These are phyloP conservation scores for Ridgeia piscesae DNA, from an alignment of 1,140 invertebrate species.

Conservation along the genomic window DNA sequence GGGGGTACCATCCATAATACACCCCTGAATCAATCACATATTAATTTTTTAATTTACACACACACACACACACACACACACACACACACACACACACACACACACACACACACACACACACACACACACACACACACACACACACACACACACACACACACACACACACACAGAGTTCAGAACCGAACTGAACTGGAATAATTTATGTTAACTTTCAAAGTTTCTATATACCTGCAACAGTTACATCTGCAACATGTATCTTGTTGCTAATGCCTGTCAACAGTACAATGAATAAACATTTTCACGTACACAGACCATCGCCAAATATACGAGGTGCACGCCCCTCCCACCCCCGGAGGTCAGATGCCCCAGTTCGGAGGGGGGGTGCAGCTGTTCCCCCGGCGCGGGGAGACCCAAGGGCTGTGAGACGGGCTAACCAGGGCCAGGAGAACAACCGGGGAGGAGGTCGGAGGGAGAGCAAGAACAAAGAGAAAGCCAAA, in stretches of 20 bases:
- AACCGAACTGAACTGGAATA: too few species aligned
- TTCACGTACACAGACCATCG: constrained; percentile 38
- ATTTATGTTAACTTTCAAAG: too few species aligned
- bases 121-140: too few species aligned
- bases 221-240: neutral
- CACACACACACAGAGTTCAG: too few species aligned
- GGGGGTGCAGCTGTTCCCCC: neutral
- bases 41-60: too few species aligned
- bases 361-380: constrained; percentile 30
- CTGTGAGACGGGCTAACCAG: neutral
- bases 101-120: too few species aligned
- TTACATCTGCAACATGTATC: neutral
- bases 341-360: constrained; percentile 32
- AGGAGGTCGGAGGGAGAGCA: neutral
- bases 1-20: too few species aligned
- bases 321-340: constrained; percentile 44
- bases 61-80: too few species aligned
- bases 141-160: too few species aligned
- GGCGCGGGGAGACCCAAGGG: neutral
- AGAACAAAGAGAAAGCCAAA: neutral
- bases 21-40: too few species aligned
- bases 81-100: too few species aligned
- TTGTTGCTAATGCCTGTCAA: neutral
- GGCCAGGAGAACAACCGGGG: neutral
- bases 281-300: neutral